phyloP scores from a whole-genome alignment of 1,140 invertebrate genomes.

The Dendroctonus ponderosae region DNA sequence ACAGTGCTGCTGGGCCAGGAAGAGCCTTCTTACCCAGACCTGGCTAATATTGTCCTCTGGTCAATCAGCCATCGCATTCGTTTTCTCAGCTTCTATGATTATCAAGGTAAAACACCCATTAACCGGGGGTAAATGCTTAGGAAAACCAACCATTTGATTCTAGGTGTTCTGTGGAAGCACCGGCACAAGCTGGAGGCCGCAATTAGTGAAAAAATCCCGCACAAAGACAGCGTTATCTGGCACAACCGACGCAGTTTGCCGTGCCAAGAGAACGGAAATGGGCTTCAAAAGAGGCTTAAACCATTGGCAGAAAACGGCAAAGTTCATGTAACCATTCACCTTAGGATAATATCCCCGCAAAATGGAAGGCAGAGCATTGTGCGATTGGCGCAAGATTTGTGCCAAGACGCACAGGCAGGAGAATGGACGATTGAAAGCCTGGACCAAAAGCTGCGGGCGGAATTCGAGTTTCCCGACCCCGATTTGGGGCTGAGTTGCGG shows the following conservation, averaged over 20 bases:
- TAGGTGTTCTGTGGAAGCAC: conserved; percentile 59
- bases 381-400: conserved; percentile 49
- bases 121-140: neutral
- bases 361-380: conserved; percentile 60
- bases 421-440: conserved; percentile 54
- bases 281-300: conserved; percentile 46
- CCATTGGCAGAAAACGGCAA: conserved; percentile 35
- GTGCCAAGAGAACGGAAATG: conserved; percentile 53
- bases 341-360: conserved; percentile 44
- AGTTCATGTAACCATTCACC: conserved; percentile 52
- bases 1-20: conserved; percentile 55
- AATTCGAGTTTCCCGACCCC: conserved; percentile 63
- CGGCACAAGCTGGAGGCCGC: conserved; percentile 57
- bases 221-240: conserved; percentile 58
- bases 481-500: conserved; percentile 66
- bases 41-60: conserved; percentile 65
- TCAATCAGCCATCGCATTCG: conserved; percentile 62
- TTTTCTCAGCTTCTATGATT: conserved; percentile 68
- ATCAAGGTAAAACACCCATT: conserved; percentile 57
- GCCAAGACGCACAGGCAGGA: conserved; percentile 44
- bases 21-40: conserved; percentile 52
- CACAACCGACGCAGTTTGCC: conserved; percentile 53
- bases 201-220: conserved; percentile 54
- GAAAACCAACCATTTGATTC: conserved; percentile 29
- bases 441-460: conserved; percentile 52